These are phyloP conservation scores for Micrastur ruficollis DNA, from an alignment of 2,797 vertebrate genomes.

Conservation along the genomic window DNA sequence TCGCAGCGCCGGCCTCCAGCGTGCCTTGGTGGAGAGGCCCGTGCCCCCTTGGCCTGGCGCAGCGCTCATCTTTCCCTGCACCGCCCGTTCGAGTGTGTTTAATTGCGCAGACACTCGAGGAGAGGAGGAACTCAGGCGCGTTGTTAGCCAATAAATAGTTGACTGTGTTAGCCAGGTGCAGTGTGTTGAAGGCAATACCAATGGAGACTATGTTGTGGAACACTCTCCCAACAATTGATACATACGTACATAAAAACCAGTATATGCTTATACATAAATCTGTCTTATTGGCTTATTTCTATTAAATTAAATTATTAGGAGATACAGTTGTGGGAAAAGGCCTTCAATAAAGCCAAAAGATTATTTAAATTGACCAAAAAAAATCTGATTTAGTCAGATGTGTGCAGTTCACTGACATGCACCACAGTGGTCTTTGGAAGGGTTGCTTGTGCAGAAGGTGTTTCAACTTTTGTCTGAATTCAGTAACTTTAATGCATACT, in stretches of 20 bases:
- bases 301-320: not conserved
- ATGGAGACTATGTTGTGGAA: accelerated
- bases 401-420: accelerated
- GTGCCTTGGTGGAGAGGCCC: accelerated
- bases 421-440: not conserved
- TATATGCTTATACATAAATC: accelerated
- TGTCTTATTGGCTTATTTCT: not conserved
- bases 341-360: not conserved
- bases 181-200: accelerated
- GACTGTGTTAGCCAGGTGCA: accelerated
- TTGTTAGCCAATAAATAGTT: too few species aligned
- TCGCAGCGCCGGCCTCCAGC: accelerated
- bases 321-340: accelerated
- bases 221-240: not conserved
- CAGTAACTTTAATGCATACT: accelerated
- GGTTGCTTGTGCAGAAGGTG: not conserved
- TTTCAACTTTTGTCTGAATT: not conserved
- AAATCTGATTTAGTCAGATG: accelerated
- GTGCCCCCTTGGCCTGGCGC: accelerated
- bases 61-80: accelerated
- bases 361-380: not conserved
- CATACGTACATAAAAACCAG: accelerated
- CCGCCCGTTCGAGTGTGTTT: accelerated
- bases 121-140: not conserved
- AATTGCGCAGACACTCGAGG: too few species aligned